These are phyloP conservation scores for Baccha elongata DNA, from an alignment of 2,888 invertebrate genomes.

Conservation along the genomic window DNA sequence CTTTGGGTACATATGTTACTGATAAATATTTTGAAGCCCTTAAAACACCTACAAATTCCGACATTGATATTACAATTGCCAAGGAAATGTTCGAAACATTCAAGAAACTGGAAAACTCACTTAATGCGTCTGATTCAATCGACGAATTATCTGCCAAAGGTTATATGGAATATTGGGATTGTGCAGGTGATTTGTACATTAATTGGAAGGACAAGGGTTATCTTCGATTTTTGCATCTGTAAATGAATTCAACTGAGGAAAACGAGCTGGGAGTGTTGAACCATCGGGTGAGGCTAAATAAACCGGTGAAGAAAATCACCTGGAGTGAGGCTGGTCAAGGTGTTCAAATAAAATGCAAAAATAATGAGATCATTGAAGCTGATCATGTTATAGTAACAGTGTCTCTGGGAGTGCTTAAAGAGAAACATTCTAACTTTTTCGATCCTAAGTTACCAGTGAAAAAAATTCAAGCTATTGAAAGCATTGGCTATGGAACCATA, in stretches of 20 bases:
- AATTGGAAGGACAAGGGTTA: slow-evolving; percentile 91
- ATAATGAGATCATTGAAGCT: slow-evolving; percentile 81
- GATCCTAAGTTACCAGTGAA: slow-evolving; percentile 82
- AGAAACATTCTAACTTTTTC: slow-evolving; percentile 81
- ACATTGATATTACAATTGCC: slow-evolving; percentile 82
- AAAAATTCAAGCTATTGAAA: slow-evolving; percentile 84
- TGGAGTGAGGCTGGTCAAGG: slow-evolving; percentile 78
- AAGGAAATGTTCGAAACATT: slow-evolving; percentile 85
- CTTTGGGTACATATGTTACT: slow-evolving; percentile 80
- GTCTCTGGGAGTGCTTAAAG: slow-evolving; percentile 85
- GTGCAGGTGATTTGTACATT: slow-evolving; percentile 87
- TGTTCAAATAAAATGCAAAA: slow-evolving; percentile 78
- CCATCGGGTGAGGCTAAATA: slow-evolving; percentile 78
- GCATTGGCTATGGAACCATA: slow-evolving; percentile 85
- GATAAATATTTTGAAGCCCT: slow-evolving; percentile 79
- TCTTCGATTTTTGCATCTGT: slow-evolving; percentile 86
- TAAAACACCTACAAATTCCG: slow-evolving; percentile 78
- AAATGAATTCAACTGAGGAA: slow-evolving; percentile 82
- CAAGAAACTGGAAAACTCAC: slow-evolving; percentile 83
- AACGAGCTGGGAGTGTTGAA: slow-evolving; percentile 79
- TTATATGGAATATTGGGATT: slow-evolving; percentile 86
- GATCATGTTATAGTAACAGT: slow-evolving; percentile 86
- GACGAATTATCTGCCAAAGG: slow-evolving; percentile 87
- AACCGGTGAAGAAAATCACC: slow-evolving; percentile 76
- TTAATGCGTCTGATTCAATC: slow-evolving; percentile 86